phyloP scores from a whole-genome alignment of 2,888 invertebrate genomes.

The Copidosoma aretas region DNA sequence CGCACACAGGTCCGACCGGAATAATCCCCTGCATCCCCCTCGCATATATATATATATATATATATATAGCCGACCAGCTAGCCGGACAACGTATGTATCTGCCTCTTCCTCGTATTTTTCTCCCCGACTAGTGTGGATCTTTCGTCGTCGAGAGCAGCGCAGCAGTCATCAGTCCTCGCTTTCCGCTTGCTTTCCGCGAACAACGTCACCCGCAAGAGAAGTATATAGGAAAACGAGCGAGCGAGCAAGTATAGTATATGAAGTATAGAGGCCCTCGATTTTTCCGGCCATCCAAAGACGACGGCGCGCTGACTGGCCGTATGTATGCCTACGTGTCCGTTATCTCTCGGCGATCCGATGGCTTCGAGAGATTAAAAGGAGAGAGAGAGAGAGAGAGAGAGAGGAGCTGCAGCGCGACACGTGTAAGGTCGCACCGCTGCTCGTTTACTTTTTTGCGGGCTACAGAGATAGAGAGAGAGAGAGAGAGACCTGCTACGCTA shows the following conservation, averaged over 20 bases:
- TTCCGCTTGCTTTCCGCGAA: too few species aligned
- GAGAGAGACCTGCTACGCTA: constrained; percentile 7
- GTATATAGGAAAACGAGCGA: too few species aligned
- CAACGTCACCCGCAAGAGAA: neutral
- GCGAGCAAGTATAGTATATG: too few species aligned
- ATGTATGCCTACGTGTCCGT: constrained; percentile 14
- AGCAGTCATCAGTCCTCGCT: too few species aligned
- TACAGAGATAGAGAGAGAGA: constrained; percentile 17
- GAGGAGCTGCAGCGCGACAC: constrained; percentile 11
- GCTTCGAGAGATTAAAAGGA: constrained; percentile 28
- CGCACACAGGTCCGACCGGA: constrained; percentile 30
- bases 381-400: constrained; percentile 23
- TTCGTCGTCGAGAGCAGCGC: too few species aligned
- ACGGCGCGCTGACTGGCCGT: neutral
- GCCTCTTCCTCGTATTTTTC: neutral
- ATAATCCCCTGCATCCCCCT: constrained; percentile 17
- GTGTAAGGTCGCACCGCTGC: constrained; percentile 32
- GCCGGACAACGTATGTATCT: neutral
- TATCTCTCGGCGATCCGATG: constrained; percentile 30
- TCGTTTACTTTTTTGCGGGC: constrained; percentile 6
- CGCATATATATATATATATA: too few species aligned
- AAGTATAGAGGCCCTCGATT: too few species aligned
- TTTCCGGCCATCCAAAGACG: constrained; percentile 15
- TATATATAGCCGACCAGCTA: too few species aligned
- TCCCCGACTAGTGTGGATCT: too few species aligned